Evolutionary conservation across 2,888 invertebrate species (phyloP).

Genomic region (Sepiola atlantica): DNA sequence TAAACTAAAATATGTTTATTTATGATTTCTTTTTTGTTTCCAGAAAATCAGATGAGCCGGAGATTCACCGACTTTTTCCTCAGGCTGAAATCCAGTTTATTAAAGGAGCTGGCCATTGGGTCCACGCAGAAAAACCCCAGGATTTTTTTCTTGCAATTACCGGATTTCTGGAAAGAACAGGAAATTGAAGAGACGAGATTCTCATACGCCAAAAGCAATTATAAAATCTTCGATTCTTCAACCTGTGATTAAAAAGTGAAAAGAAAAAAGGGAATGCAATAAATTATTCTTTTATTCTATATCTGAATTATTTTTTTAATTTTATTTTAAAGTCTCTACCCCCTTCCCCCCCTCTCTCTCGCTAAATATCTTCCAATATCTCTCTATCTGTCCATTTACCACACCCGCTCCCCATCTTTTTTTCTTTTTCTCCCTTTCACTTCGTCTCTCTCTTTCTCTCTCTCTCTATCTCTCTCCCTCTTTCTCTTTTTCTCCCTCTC

Average conservation of each 20-base stretch:
- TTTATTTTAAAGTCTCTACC: not conserved
- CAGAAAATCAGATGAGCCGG: conserved; percentile 66
- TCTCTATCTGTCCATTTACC: too few relatives aligned
- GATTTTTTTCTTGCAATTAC: conserved; percentile 80
- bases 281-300: not conserved
- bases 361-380: too few relatives aligned
- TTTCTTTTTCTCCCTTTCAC: not conserved
- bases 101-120: conserved; percentile 91
- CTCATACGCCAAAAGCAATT: not conserved
- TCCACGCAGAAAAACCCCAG: conserved; percentile 91
- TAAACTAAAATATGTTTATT: too few relatives aligned
- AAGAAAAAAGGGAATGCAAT: not conserved
- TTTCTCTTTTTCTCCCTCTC: not conserved
- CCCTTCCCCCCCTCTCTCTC: not conserved
- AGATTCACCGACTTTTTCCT: conserved; percentile 84
- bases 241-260: not conserved
- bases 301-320: not conserved
- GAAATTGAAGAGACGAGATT: not conserved
- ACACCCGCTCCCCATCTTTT: too few relatives aligned
- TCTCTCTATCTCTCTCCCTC: not conserved
- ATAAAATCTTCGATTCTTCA: not conserved
- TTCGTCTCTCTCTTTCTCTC: not conserved
- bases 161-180: conserved; percentile 54
- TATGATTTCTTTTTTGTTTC: conserved; percentile 49
- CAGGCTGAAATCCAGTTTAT: conserved; percentile 82